These are phyloP conservation scores for Fissipunctia ypsillon DNA, from an alignment of 2,888 invertebrate genomes.

Conservation along the genomic window DNA sequence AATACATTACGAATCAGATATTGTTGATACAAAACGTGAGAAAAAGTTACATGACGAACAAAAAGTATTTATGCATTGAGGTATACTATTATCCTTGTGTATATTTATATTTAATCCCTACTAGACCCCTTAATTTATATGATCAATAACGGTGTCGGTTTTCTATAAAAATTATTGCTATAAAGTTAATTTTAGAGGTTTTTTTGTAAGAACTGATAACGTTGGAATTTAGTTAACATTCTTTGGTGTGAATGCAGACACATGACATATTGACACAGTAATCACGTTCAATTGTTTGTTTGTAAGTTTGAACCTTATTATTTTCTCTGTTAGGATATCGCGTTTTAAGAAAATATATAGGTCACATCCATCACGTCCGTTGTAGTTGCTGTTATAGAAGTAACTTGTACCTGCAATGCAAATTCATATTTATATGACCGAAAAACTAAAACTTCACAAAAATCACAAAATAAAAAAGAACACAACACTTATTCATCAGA, in stretches of 20 bases:
- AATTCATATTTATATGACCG: no score
- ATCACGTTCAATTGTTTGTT: background rate
- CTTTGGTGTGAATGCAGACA: background rate
- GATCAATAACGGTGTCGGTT: conserved; percentile 41
- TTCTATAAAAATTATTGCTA: conserved; percentile 40
- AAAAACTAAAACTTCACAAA: background rate
- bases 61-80: conserved; percentile 30
- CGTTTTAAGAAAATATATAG: background rate
- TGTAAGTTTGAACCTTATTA: background rate
- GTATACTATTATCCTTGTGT: conserved; percentile 33
- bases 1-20: background rate
- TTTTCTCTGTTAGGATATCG: background rate
- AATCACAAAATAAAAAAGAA: background rate
- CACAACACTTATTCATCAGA: conserved; percentile 20
- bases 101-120: conserved; percentile 39
- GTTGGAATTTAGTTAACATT: conserved; percentile 21
- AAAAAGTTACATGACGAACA: background rate
- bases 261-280: background rate
- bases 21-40: background rate
- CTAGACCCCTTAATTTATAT: conserved; percentile 36
- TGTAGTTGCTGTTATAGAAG: background rate
- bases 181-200: conserved; percentile 36
- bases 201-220: conserved; percentile 48
- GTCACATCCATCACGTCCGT: background rate
- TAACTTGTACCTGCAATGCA: background rate